phyloP scores from a whole-genome alignment of 2,888 invertebrate species.

The Trissolcus brochymenae region DNA sequence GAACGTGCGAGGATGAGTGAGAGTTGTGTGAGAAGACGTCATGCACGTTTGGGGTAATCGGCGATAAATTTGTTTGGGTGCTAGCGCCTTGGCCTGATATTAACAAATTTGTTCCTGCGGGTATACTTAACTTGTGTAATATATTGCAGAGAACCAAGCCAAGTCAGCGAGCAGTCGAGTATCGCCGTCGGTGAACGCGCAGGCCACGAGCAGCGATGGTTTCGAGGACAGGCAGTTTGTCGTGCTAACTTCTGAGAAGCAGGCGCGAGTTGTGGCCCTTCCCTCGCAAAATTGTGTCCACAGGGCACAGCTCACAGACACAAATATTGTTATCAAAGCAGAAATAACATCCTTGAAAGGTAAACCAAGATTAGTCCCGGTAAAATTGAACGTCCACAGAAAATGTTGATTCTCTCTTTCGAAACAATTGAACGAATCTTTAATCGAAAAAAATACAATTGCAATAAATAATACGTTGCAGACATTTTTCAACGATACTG shows the following conservation, averaged over 20 bases:
- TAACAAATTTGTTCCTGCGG: slow-evolving; percentile 39
- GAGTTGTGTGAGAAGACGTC: slow-evolving; percentile 10
- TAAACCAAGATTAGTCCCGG: slow-evolving; percentile 68
- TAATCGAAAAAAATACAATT: not conserved
- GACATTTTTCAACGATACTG: not conserved
- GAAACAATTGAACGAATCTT: not conserved
- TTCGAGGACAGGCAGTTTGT: slow-evolving; percentile 92
- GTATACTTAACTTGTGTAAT: slow-evolving; percentile 37
- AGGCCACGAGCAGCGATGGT: slow-evolving; percentile 76
- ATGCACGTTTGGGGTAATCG: slow-evolving; percentile 35
- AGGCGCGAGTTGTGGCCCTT: slow-evolving; percentile 94
- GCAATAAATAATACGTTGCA: not conserved
- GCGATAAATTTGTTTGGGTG: slow-evolving; percentile 29
- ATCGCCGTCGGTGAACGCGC: slow-evolving; percentile 84
- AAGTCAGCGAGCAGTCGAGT: slow-evolving; percentile 79
- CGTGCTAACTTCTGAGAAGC: slow-evolving; percentile 95
- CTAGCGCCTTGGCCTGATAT: slow-evolving; percentile 33
- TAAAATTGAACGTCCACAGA: slow-evolving; percentile 10
- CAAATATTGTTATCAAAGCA: slow-evolving; percentile 95
- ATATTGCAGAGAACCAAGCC: slow-evolving; percentile 67
- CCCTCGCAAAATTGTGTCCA: slow-evolving; percentile 97
- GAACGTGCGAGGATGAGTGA: not conserved
- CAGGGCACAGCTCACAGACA: slow-evolving; percentile 93
- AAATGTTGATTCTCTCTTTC: not conserved
- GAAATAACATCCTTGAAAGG: slow-evolving; percentile 95